Percentiles rank a stretch among this genome's conserved stretches.
These are phyloP conservation scores for Tyto alba DNA, from an alignment of 2,113 vertebrate species.

Conservation along the genomic window DNA sequence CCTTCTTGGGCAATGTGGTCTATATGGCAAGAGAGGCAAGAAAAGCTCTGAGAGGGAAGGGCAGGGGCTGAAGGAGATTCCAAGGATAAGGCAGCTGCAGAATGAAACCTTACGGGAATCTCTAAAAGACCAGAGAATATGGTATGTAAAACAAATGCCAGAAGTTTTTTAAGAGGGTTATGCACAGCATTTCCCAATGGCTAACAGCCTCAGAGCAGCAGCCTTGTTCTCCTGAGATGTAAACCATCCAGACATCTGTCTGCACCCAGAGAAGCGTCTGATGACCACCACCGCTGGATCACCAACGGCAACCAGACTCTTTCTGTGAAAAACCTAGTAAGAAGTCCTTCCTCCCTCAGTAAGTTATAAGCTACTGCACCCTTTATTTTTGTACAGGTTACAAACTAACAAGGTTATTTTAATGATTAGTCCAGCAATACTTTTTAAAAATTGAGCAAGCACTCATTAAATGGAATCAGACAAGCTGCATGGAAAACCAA, in stretches of 20 bases:
- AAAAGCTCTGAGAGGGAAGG: not conserved
- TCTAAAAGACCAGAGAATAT: not conserved
- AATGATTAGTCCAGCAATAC: not conserved
- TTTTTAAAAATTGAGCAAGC: not conserved
- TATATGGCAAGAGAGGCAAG: not conserved
- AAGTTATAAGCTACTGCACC: not conserved
- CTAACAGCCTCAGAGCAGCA: not conserved
- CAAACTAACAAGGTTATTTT: not conserved
- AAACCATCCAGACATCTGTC: conserved; percentile 3
- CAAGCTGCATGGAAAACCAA: not conserved
- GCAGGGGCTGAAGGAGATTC: not conserved
- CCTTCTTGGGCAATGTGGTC: not conserved
- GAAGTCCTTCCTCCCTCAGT: not conserved
- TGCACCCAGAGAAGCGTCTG: not conserved
- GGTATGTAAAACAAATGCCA: conserved; percentile 20
- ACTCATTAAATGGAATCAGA: not conserved
- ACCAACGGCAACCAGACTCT: not conserved
- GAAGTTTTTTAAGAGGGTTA: not conserved
- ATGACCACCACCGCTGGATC: not conserved
- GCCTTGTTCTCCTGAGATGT: not conserved
- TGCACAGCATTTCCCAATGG: not conserved
- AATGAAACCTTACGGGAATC: not conserved
- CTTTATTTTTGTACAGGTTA: not conserved
- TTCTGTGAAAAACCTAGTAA: not conserved
- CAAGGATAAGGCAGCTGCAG: conserved; percentile 2